Evolutionary conservation across 2,797 vertebrate species (phyloP).

Genomic region (Pogoniulus pusillus): DNA sequence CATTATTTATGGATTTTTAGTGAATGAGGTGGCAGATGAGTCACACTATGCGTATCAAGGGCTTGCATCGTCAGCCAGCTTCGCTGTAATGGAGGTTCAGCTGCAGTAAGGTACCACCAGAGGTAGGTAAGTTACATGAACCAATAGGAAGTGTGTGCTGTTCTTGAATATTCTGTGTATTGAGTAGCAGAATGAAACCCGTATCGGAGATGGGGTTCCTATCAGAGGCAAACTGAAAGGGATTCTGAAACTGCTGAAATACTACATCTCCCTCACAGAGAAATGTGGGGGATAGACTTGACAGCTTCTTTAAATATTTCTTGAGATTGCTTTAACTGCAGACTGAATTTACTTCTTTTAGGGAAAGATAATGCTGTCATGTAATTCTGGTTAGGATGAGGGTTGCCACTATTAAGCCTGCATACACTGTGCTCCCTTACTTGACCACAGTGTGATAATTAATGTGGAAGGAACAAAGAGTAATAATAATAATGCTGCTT

Average conservation of each 20-base stretch:
- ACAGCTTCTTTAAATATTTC: not conserved
- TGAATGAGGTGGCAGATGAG: not conserved
- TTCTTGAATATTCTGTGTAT: not conserved
- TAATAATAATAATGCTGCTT: not conserved
- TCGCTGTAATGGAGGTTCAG: not conserved
- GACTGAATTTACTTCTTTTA: not conserved
- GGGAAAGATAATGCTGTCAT: not conserved
- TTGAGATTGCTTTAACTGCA: not conserved
- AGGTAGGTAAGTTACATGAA: not conserved
- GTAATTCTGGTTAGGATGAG: not conserved
- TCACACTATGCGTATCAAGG: not conserved
- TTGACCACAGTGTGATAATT: not conserved
- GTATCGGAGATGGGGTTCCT: not conserved
- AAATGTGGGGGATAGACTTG: not conserved
- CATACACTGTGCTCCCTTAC: not conserved
- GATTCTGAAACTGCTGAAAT: not conserved
- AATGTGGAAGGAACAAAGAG: not conserved
- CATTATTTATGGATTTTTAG: conserved; percentile 35
- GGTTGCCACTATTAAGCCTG: not conserved
- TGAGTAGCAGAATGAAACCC: not conserved
- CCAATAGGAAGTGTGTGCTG: not conserved
- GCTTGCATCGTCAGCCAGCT: not conserved
- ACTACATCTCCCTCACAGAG: too few species aligned
- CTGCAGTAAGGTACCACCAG: not conserved
- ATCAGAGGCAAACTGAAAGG: not conserved